Evolutionary conservation across 2,888 invertebrate species (phyloP), one percentile per base, ranked within the genome.

Genomic region (Volucella zonaria): DNA sequence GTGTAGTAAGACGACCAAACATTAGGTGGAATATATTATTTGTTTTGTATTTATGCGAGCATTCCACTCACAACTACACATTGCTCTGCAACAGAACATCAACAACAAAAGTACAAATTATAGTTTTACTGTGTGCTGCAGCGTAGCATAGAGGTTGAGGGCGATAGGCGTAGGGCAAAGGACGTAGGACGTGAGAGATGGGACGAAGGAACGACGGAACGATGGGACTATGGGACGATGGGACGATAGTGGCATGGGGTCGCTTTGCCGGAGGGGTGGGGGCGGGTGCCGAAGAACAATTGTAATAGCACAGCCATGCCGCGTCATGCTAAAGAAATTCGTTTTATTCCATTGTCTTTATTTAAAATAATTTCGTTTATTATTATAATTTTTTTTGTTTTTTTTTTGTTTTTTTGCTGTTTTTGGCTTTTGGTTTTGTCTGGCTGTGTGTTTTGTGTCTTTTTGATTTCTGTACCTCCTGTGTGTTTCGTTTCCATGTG

Each of bases 11-110:
- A 59, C 80, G 81, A 47, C 76, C 81, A 81, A 85, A 76, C 83
- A 85, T 85, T 81, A 85, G 85, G 85, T 76, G 85, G 85, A 85
- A 85, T 85, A 81, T 52, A 85, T 85, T 85, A 85, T 85, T 85
- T 85, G 85, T 85, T 81, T 85, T 85, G 85, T 81, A 85, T 85
- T 85, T 73, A 81, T 73, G 85, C 85, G 81, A 85, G 76, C 81
- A 64, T 81, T 76, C 85, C 85, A 85, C 85, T 85, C 81, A 73
- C 76, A 81, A 56, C 51, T 67, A 83, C 54, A 70, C 76, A 59
- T 6, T 31, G 4, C 31, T 31, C 74, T 79, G 67, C 45, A 52
- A 52, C 67, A 38, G 40, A 71, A 70, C 83, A 74, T 68, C 73
- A 82, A 75, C 71, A 79, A 67, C 71, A 67, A 64, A 78, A 58